Base-by-base conservation (phyloP, 1,140 invertebrate genomes). In the Kradibia gibbosae region DNA sequence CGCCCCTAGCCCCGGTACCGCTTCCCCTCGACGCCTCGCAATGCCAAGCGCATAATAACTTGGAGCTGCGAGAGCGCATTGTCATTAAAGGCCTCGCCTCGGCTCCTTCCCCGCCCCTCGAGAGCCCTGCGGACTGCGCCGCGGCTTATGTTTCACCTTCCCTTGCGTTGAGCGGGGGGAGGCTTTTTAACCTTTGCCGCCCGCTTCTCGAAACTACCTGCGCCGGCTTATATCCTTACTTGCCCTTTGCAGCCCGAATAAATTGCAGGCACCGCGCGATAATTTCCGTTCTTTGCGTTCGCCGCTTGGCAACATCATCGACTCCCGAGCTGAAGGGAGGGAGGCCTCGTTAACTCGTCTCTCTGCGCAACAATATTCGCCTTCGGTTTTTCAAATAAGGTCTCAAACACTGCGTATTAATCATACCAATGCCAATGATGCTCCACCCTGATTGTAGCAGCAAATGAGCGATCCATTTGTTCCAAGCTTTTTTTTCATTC, bases 11-110 rank as follows among this genome's bases (percentile, higher is more conserved):
- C 28, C 57, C 50, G 62, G n/a, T n/a, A 34, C n/a, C 42, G 13
- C 22, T 55, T 78, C 76, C 48, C 45, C 76, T 25, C 60, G 57
- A 42, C 11, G 39, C 57, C 17, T 17, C 17, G 50, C 39, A 57
- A 50, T 20, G 20, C 42, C 31, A 67, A 78, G 76, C 60, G 62
- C 62, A 78, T 70, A 78, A 78, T 78, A 78, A 78, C 76, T 70
- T 70, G 20, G 31, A 20, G n/a, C 36, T 31, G n/a, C 3, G 48
- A n/a, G 39, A n/a, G 36, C 13, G 34, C 82, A 57, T 83, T 83
- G 75, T 81, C 71, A 72, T 67, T 60, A 25, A 62, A 70, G 31
- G 55, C 50, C 65, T 70, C 34, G 25, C 22, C n/a, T 60, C 22
- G 2, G 11, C n/a, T 42, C 17, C n/a, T 45, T 20, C 25, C 15